Percentiles rank a stretch among this genome's conserved stretches.
Evolutionary conservation across 1,140 invertebrate genomes (phyloP).

Genomic region (Tigriopus japonicus): DNA sequence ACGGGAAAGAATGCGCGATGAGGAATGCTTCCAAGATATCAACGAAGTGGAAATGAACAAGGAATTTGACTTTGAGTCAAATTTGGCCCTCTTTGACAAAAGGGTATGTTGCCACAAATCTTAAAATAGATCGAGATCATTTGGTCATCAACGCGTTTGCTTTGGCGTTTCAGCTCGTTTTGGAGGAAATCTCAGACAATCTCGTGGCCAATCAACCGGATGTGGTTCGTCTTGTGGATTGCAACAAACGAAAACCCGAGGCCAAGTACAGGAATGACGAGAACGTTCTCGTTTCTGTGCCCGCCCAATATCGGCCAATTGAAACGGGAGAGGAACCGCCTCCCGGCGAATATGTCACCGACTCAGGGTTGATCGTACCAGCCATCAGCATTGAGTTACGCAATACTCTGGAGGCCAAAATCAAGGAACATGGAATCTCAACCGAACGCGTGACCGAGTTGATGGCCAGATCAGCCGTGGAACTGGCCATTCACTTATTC

Average conservation of each 20-base stretch:
- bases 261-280: slow-evolving; percentile 52
- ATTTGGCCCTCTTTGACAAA: slow-evolving; percentile 72
- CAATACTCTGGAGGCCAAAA: slow-evolving; percentile 29
- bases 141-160: no score
- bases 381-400: slow-evolving; percentile 44
- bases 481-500: slow-evolving; percentile 51
- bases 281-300: slow-evolving; percentile 49
- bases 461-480: slow-evolving; percentile 47
- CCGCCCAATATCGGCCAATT: slow-evolving; percentile 45
- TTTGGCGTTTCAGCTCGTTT: slow-evolving; percentile 22
- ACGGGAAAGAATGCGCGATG: slow-evolving; percentile 22
- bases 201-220: slow-evolving; percentile 40
- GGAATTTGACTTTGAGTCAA: slow-evolving; percentile 84
- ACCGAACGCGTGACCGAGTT: slow-evolving; percentile 46
- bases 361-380: slow-evolving; percentile 47
- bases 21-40: slow-evolving; percentile 38
- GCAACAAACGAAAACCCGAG: slow-evolving; percentile 14
- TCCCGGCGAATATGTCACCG: slow-evolving; percentile 47
- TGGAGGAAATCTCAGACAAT: slow-evolving; percentile 23
- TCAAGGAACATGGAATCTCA: slow-evolving; percentile 33
- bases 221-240: slow-evolving; percentile 32
- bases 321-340: slow-evolving; percentile 37
- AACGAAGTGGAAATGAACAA: slow-evolving; percentile 37
- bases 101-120: no score
- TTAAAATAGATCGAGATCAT: no score